Evolutionary conservation across 2,113 vertebrate species (phyloP).

Genomic region (Brachionichthys hirsutus): DNA sequence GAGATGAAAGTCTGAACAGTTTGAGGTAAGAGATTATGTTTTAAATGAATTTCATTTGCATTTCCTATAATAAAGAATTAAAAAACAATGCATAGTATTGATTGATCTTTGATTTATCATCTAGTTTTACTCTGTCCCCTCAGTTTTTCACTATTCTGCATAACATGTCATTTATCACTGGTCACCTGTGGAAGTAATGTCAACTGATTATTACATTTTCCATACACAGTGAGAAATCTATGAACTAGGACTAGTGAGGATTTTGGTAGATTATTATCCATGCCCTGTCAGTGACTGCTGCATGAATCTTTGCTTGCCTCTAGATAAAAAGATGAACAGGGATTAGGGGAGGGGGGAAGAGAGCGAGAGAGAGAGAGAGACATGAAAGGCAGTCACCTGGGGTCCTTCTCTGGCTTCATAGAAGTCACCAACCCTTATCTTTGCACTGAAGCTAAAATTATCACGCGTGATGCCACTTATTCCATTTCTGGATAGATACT

Average conservation of each 20-base stretch:
- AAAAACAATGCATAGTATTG: conserved; percentile 13
- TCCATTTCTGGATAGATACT: conserved; percentile 99
- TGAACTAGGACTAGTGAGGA: conserved; percentile 61
- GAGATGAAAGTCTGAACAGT: conserved; percentile 15
- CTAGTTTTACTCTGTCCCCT: conserved; percentile 29
- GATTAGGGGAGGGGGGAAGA: conserved; percentile 46
- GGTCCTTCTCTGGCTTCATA: conserved; percentile 99
- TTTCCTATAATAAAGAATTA: conserved; percentile 10
- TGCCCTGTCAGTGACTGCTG: conserved; percentile 67
- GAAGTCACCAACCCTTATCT: conserved; percentile 99
- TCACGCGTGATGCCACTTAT: conserved; percentile 99
- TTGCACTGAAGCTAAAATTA: conserved; percentile 99
- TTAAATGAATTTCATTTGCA: background rate
- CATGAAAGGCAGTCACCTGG: conserved; percentile 90
- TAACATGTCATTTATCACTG: conserved; percentile 54
- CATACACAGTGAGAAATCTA: conserved; percentile 71
- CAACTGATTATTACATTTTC: conserved; percentile 74
- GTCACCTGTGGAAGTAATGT: conserved; percentile 79
- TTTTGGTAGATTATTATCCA: conserved; percentile 57
- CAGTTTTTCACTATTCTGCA: conserved; percentile 17
- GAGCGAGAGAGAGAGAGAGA: conserved; percentile 59
- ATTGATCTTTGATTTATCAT: conserved; percentile 5
- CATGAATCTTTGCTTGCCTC: conserved; percentile 65
- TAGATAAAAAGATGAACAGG: conserved; percentile 77
- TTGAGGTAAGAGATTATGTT: background rate